Evolutionary conservation across 2,888 invertebrate species (phyloP).

Genomic region (Aspidiotus rigidus): DNA sequence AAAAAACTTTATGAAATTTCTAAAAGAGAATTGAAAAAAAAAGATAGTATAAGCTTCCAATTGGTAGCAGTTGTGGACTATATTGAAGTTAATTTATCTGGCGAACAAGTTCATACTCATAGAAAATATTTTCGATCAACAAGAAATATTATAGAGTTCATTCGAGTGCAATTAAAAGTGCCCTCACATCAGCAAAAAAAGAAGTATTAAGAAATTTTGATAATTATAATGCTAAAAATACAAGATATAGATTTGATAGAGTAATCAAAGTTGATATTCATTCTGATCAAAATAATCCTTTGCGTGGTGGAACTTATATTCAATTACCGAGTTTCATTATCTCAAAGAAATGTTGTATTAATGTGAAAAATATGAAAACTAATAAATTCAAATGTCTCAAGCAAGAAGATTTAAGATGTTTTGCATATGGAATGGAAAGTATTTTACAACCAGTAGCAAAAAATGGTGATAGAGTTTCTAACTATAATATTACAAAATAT

Average conservation of each 20-base stretch:
- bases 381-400: conserved; percentile 13
- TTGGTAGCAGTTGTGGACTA: conserved; percentile 13
- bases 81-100: conserved; percentile 11
- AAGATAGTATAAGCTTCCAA: neutral
- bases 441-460: conserved; percentile 5
- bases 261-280: conserved; percentile 9
- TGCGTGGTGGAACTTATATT: conserved; percentile 3
- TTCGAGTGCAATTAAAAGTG: conserved; percentile 15
- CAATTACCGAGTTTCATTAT: conserved; percentile 1
- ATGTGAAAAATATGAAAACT: conserved; percentile 12
- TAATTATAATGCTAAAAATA: conserved; percentile 14
- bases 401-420: conserved; percentile 15
- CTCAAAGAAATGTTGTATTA: conserved; percentile 6
- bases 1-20: conserved; percentile 9
- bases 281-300: conserved; percentile 14
- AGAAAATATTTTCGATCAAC: conserved; percentile 13
- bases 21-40: conserved; percentile 13
- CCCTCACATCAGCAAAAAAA: conserved; percentile 9
- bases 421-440: neutral
- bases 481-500: conserved; percentile 1
- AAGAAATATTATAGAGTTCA: conserved; percentile 17
- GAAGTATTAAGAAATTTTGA: conserved; percentile 16
- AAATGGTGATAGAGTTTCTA: conserved; percentile 7
- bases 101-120: conserved; percentile 10
- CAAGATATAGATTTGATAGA: conserved; percentile 20